Base-by-base conservation (phyloP, 2,113 vertebrate genomes). In the Tenrec ecaudatus region DNA sequence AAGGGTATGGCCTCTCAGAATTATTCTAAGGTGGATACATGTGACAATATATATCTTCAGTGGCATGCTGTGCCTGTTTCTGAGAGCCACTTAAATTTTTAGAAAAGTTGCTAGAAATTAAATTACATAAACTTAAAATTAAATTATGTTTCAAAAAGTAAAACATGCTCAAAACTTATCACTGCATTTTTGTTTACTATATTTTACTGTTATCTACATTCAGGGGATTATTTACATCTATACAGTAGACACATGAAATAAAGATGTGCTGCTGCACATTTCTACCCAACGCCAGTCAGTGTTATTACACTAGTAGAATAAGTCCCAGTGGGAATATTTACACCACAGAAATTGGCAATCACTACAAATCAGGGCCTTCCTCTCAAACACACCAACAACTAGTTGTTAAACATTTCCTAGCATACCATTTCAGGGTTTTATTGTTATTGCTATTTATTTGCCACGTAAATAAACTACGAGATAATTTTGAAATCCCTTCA, bases 51-150 rank as follows among this genome's bases (percentile, higher is more conserved):
- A 4, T 27, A 25, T 68, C 22, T 64, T 71, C 40, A 29, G 47
- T 12, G 0, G 4, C 82, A 3, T 60, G 23, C 29, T 76, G 36
- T 16, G 57, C 60, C n/a, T 0, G 0, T 62, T 31, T 47, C 62
- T 47, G 62, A 86, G 62, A 69, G 22, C 5, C 82, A 75, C 57
- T 87, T 64, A 81, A 47, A 78, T 66, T 84, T 92, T 95, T 43
- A 94, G 69, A 81, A 17, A 80, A 77, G 29, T 69, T 87, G 31
- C 16, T 90, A 83, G 92, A 93, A 86, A 57, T 73, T 79, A 86
- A 82, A 62, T 76, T 77, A 64, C 15, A 68, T 31, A 91, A 71
- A 86, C 20, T 78, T 82, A 40, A 4, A 36, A 69, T 84, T 78
- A 66, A 83, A 64, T 84, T 71, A 60, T 31, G 58, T 36, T 82